Evolutionary conservation across 2,888 invertebrate species (phyloP).

Genomic region (Drosophila acutilabella): DNA sequence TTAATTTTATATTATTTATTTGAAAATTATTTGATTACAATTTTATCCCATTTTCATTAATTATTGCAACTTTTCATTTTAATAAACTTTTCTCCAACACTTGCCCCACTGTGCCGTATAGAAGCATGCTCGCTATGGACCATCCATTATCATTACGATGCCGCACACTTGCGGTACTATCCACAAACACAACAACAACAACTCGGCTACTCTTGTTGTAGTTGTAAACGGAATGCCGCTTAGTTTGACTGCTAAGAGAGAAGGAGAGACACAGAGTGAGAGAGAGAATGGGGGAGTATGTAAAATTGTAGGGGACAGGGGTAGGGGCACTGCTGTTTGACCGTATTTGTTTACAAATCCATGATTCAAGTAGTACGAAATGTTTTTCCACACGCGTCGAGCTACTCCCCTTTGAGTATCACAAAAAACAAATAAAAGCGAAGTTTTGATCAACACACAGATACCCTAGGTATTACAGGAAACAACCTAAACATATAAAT

Average conservation of each 20-base stretch:
- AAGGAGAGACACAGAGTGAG: background rate
- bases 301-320: background rate
- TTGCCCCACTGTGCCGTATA: constrained; percentile 53
- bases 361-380: constrained; percentile 79
- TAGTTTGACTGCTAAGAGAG: constrained; percentile 11
- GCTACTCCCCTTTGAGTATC: constrained; percentile 36
- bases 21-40: background rate
- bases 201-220: constrained; percentile 27
- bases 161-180: constrained; percentile 61
- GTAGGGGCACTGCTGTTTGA: constrained; percentile 27
- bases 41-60: background rate
- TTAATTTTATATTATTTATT: too few relatives aligned
- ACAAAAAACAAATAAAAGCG: constrained; percentile 16
- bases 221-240: constrained; percentile 45
- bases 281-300: background rate
- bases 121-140: constrained; percentile 42
- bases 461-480: constrained; percentile 4
- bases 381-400: constrained; percentile 58
- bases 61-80: background rate
- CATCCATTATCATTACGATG: constrained; percentile 73
- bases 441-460: background rate
- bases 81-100: background rate
- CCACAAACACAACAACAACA: constrained; percentile 18
- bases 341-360: constrained; percentile 80
- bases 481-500: too few relatives aligned